Conservation (phyloP, 2,113 vertebrate species). For the Microcebus ravelobensis region DNA sequence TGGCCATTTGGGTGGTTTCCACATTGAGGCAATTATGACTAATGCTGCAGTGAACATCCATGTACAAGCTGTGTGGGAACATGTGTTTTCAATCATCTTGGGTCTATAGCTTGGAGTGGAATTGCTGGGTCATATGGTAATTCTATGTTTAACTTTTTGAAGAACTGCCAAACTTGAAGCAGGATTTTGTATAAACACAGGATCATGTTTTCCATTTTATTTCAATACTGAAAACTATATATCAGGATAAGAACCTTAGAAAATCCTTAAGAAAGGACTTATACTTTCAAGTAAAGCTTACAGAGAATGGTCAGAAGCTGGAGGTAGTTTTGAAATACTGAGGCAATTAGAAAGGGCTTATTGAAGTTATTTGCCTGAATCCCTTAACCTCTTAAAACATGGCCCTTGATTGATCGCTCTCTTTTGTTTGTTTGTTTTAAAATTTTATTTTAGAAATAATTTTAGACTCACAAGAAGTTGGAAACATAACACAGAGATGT, state of each 20-base stretch:
- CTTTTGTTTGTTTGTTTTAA: not conserved
- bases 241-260: conserved; percentile 57
- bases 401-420: not conserved
- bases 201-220: conserved; percentile 73
- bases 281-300: conserved; percentile 45
- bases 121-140: conserved; percentile 47
- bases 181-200: conserved; percentile 69
- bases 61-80: conserved; percentile 13
- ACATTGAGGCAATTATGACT: not conserved
- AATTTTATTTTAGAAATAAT: conserved; percentile 27
- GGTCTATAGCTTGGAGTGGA: not conserved
- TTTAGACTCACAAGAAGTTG: conserved; percentile 8
- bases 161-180: conserved; percentile 61
- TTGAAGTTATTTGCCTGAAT: not conserved
- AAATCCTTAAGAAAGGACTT: conserved; percentile 20
- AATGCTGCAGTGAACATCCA: not conserved
- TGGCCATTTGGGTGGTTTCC: not conserved
- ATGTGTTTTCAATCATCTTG: conserved; percentile 59
- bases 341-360: not conserved
- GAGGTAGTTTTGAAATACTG: not conserved
- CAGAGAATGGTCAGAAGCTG: conserved; percentile 17
- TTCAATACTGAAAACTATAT: conserved; percentile 53
- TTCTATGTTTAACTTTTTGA: conserved; percentile 69
- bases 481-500: not conserved
- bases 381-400: not conserved